Percentiles rank a stretch among this genome's conserved stretches.
phyloP scores from a whole-genome alignment of 2,113 vertebrate genomes.

The Sinosuthora webbiana region DNA sequence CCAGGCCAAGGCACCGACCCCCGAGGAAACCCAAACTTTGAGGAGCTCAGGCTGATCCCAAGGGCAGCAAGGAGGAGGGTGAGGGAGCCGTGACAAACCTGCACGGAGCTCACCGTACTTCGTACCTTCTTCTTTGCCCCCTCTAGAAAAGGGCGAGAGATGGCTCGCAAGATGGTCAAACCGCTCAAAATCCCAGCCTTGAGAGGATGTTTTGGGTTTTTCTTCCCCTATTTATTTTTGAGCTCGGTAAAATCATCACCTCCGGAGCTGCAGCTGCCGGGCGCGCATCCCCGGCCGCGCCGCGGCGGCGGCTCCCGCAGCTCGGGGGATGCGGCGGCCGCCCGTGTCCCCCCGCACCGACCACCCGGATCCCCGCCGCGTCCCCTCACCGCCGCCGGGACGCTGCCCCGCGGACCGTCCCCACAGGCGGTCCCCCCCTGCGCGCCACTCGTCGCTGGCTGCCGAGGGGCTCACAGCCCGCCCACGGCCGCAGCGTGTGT shows the following conservation, averaged over 20 bases:
- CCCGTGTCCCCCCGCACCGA: not conserved
- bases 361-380: not conserved
- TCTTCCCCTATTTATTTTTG: not conserved
- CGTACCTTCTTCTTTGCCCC: not conserved
- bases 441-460: not conserved
- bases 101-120: not conserved
- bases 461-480: not conserved
- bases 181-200: not conserved
- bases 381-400: not conserved
- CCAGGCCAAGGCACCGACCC: not conserved
- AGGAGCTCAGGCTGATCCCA: not conserved
- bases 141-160: fast-evolving
- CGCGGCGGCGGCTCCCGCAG: not conserved
- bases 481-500: not conserved
- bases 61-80: not conserved
- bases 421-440: not conserved
- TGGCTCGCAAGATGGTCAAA: fast-evolving
- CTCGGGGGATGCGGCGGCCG: not conserved
- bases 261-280: not conserved
- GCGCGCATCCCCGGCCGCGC: not conserved
- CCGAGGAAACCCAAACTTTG: not conserved
- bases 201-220: not conserved
- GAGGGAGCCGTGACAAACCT: not conserved
- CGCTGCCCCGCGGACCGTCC: not conserved
- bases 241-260: not conserved